These are phyloP conservation scores for Clarias magur DNA, from an alignment of 2,113 vertebrate genomes.

Conservation along the genomic window DNA sequence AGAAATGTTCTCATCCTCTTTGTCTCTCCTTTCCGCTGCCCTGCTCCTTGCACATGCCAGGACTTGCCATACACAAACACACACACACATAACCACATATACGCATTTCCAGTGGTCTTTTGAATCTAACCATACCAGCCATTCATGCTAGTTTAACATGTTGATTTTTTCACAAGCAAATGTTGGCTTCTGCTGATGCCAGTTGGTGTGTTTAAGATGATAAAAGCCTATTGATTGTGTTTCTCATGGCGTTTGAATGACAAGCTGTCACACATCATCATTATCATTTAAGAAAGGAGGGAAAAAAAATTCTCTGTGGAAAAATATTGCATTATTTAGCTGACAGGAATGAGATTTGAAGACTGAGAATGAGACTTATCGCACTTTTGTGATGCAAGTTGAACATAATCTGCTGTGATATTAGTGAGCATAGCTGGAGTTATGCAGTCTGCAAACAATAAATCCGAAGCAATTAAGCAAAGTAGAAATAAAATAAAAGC, in stretches of 20 bases:
- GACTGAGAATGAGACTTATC: not conserved
- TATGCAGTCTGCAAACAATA: not conserved
- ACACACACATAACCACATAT: constrained; percentile 13
- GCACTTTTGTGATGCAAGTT: not conserved
- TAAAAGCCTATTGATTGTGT: constrained; percentile 10
- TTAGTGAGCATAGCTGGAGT: not conserved
- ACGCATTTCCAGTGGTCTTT: not conserved
- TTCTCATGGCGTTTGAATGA: not conserved
- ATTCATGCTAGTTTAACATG: constrained; percentile 27
- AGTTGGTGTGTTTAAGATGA: constrained; percentile 32
- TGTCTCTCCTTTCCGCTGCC: constrained; percentile 12
- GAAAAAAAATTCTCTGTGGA: not conserved
- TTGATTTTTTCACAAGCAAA: constrained; percentile 37
- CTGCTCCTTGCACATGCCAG: not conserved
- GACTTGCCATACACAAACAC: not conserved
- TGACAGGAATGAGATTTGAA: not conserved
- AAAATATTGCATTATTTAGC: not conserved
- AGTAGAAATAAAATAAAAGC: not conserved
- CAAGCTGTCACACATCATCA: not conserved
- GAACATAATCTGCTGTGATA: not conserved
- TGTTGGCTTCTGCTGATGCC: constrained; percentile 20
- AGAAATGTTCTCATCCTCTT: constrained; percentile 51
- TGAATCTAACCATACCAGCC: constrained; percentile 22
- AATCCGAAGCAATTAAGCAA: not conserved
- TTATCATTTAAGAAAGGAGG: not conserved